phyloP scores from a whole-genome alignment of 2,888 invertebrate genomes.

The Archips xylosteana region DNA sequence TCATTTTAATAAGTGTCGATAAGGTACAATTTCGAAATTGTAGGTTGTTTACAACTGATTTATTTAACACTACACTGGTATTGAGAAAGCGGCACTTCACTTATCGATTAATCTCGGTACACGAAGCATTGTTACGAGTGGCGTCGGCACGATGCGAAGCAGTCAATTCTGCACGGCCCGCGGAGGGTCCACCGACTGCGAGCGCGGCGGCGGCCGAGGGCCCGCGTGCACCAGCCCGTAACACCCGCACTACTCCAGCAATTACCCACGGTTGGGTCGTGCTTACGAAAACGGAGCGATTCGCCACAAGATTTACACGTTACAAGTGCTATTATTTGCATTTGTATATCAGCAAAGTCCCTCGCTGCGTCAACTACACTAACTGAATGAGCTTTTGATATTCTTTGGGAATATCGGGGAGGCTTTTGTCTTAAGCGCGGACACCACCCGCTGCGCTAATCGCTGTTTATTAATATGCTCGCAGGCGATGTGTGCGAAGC shows the following conservation, averaged over 20 bases:
- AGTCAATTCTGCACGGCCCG: conserved; percentile 76
- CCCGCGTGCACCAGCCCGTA: conserved; percentile 80
- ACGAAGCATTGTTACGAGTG: conserved; percentile 72
- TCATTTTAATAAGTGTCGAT: conserved; percentile 75
- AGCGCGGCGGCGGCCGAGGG: conserved; percentile 75
- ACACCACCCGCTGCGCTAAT: conserved; percentile 56
- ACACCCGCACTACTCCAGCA: conserved; percentile 79
- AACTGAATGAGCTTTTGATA: conserved; percentile 10
- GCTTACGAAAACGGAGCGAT: conserved; percentile 70
- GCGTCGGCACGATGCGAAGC: conserved; percentile 61
- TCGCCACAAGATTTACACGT: conserved; percentile 63
- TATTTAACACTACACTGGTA: conserved; percentile 71
- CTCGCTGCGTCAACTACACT: not conserved
- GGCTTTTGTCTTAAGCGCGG: conserved; percentile 35
- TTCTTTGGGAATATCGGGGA: not conserved
- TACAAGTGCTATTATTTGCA: conserved; percentile 51
- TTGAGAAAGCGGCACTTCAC: conserved; percentile 75
- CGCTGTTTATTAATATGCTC: conserved; percentile 59
- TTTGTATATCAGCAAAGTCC: conserved; percentile 4
- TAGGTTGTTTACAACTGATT: conserved; percentile 64
- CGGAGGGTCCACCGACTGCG: conserved; percentile 70
- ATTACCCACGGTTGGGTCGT: conserved; percentile 79
- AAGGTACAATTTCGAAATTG: conserved; percentile 63
- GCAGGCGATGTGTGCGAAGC: conserved; percentile 60
- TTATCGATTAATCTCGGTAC: conserved; percentile 78